phyloP scores from a whole-genome alignment of 2,888 invertebrate species.

The Troglohyphantes excavatus region DNA sequence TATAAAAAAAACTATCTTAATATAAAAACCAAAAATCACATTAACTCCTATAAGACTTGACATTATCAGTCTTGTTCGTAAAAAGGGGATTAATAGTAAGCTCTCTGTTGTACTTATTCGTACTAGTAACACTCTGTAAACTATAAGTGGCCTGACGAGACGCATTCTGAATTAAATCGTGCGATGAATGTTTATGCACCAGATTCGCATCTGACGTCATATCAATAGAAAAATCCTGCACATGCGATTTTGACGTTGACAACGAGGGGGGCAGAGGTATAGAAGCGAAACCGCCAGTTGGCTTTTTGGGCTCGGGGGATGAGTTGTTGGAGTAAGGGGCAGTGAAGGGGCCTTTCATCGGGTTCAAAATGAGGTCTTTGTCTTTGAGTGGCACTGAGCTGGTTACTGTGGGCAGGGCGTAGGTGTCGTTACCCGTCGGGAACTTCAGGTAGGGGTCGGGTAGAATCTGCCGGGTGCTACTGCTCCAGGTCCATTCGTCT shows the following conservation, averaged over 20 bases:
- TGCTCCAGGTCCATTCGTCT: slow-evolving; percentile 83
- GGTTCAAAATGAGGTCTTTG: not conserved
- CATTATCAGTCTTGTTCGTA: slow-evolving; percentile 34
- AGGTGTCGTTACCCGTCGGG: slow-evolving; percentile 51
- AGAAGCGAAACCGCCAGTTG: slow-evolving; percentile 40
- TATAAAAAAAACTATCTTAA: too few relatives aligned
- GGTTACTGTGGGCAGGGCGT: slow-evolving; percentile 12
- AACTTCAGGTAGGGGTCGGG: slow-evolving; percentile 77
- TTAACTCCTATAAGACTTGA: slow-evolving; percentile 62
- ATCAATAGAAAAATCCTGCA: slow-evolving; percentile 49
- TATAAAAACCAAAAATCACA: not conserved
- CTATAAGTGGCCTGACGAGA: slow-evolving; percentile 34
- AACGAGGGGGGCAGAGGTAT: slow-evolving; percentile 70
- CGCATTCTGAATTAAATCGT: not conserved
- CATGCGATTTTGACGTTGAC: slow-evolving; percentile 35
- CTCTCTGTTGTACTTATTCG: slow-evolving; percentile 67
- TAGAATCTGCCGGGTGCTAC: slow-evolving; percentile 78
- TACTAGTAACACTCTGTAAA: slow-evolving; percentile 34
- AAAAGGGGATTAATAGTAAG: slow-evolving; percentile 65
- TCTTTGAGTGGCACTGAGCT: not conserved
- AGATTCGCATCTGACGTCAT: slow-evolving; percentile 43
- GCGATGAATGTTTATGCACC: slow-evolving; percentile 20
- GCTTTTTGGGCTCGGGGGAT: slow-evolving; percentile 29
- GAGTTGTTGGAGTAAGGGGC: slow-evolving; percentile 19
- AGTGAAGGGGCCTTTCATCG: slow-evolving; percentile 13